Evolutionary conservation across 2,888 invertebrate genomes (phyloP), one percentile per base, ranked within the genome.

Genomic region (Fragum sueziense): DNA sequence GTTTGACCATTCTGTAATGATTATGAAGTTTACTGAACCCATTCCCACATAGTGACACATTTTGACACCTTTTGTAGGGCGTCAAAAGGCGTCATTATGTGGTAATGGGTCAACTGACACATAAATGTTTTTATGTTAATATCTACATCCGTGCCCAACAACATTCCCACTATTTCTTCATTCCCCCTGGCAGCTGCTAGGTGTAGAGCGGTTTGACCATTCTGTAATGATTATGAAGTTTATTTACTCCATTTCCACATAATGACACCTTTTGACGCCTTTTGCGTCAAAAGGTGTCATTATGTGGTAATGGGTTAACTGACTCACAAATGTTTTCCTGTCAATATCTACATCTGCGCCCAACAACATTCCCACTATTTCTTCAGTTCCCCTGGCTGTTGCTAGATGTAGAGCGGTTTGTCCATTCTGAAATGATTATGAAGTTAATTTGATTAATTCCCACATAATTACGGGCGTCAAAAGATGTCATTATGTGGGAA

Each of bases 401-500:
- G 89, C 89, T 54, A 90, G 51, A 70, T 88, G 87, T 22, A 90
- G 76, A 0, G 90, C 79, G 7, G 88, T 88, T 76, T 90, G 90
- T 9, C 88, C 87, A 74, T 86, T 87, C 89, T 90, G 77, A n/a
- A 67, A 59, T 22, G n/a, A n/a, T n/a, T n/a, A n/a, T 61, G 9
- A 47, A 47, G 14, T 9, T 14, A 37, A 37, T 9, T 37, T 37
- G 14, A 37, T 37, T 6, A 37, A 37, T 14, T 14, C 37, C 6
- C 6, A 37, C 37, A 37, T 37, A 9, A 14, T 37, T n/a, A n/a
- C n/a, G n/a, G n/a, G n/a, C n/a, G n/a, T n/a, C n/a, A n/a, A n/a
- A n/a, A n/a, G n/a, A n/a, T n/a, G n/a, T n/a, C n/a, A n/a, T n/a
- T n/a, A n/a, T n/a, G n/a, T n/a, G n/a, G n/a, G n/a, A n/a, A n/a